A percentile compares a stretch with the other conserved stretches of the same genome.
phyloP scores from a whole-genome alignment of 2,797 vertebrate genomes.

The Alauda arvensis region DNA sequence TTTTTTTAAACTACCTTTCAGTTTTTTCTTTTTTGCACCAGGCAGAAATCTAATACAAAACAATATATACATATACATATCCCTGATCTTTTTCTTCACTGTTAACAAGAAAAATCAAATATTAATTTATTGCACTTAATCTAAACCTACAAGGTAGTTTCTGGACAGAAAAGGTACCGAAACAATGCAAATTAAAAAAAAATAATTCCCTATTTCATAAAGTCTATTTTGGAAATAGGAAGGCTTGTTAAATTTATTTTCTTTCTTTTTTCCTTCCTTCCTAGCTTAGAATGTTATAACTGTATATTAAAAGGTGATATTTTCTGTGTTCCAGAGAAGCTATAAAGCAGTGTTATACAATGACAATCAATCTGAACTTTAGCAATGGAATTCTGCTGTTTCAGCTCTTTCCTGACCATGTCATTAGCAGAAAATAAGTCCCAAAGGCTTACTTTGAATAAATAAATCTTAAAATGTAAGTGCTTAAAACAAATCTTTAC shows the following conservation, averaged over 20 bases:
- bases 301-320: slow-evolving; percentile 45
- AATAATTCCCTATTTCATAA: not conserved
- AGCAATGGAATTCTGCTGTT: slow-evolving; percentile 44
- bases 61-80: too few species aligned
- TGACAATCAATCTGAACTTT: slow-evolving; percentile 58
- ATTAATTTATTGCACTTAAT: not conserved
- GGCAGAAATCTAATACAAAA: not conserved
- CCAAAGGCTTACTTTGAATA: slow-evolving; percentile 24
- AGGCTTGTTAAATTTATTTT: not conserved
- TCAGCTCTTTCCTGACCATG: slow-evolving; percentile 51
- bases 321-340: slow-evolving; percentile 47
- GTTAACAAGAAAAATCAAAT: not conserved
- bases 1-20: not conserved
- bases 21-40: not conserved
- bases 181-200: not conserved
- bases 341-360: not conserved
- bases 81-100: not conserved
- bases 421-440: slow-evolving; percentile 59
- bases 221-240: not conserved
- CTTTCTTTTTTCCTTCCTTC: not conserved
- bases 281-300: slow-evolving; percentile 29
- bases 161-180: not conserved
- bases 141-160: not conserved
- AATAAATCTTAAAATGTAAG: not conserved
- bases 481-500: slow-evolving; percentile 56